These are phyloP conservation scores for Cromileptes altivelis DNA, from an alignment of 2,113 vertebrate species.

Conservation along the genomic window DNA sequence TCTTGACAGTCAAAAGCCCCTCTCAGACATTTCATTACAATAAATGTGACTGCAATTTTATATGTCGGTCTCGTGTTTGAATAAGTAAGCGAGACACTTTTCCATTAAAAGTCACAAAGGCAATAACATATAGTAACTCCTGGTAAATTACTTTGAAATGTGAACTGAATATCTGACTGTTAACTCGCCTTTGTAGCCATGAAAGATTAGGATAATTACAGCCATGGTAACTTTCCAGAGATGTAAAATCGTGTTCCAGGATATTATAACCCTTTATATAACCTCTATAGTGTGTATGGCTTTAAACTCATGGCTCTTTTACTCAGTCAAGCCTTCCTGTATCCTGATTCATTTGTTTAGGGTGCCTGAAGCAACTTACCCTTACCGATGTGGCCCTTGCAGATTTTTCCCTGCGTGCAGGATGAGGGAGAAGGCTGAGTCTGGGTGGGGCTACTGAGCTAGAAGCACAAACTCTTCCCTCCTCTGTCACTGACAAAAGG, in stretches of 20 bases:
- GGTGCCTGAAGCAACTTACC: neutral
- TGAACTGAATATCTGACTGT: neutral
- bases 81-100: neutral
- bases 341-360: neutral
- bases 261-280: neutral
- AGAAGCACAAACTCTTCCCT: neutral
- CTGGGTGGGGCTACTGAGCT: neutral
- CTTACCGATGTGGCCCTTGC: neutral
- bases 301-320: neutral
- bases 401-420: neutral
- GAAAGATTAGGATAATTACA: neutral
- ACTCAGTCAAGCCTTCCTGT: neutral
- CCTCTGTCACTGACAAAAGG: slow-evolving; percentile 38
- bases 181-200: neutral
- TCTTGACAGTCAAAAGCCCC: slow-evolving; percentile 3
- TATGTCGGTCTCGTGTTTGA: neutral
- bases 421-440: neutral
- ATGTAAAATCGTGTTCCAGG: neutral
- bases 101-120: neutral
- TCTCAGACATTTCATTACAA: slow-evolving; percentile 1
- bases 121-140: neutral
- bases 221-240: neutral
- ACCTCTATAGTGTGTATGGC: neutral
- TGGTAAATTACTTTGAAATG: neutral
- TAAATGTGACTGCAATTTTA: neutral